Conservation (phyloP, 2,113 vertebrate species). For the Probosciger aterrimus region DNA sequence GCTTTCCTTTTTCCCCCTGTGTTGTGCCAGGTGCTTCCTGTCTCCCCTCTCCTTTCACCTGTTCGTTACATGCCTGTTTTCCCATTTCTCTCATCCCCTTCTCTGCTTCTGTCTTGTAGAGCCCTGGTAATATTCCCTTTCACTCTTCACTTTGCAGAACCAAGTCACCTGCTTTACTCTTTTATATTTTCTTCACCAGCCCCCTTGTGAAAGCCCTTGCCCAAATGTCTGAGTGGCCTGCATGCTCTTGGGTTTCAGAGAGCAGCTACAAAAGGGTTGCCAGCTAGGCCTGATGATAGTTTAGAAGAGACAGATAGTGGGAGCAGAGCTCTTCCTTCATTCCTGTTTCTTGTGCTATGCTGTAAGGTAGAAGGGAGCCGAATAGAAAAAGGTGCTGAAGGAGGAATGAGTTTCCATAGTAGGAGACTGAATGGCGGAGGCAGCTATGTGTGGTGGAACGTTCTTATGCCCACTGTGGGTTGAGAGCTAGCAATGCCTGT, state of each 20-base stretch:
- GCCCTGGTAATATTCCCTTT: not conserved
- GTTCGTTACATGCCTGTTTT: not conserved
- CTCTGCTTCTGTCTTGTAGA: not conserved
- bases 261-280: not conserved
- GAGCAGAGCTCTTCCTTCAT: not conserved
- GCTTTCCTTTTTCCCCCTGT: not conserved
- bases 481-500: accelerated
- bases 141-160: not conserved
- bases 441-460: accelerated
- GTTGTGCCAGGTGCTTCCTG: not conserved
- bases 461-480: not conserved
- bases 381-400: not conserved
- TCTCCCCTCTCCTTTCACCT: not conserved
- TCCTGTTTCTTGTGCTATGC: not conserved
- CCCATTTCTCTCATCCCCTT: not conserved
- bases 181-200: not conserved
- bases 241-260: not conserved
- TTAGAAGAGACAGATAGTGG: not conserved
- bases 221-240: not conserved
- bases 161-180: not conserved
- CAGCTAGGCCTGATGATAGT: not conserved
- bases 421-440: not conserved
- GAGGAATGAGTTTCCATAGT: not conserved
- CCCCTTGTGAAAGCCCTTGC: not conserved
- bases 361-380: not conserved